Percentiles rank a stretch among this genome's conserved stretches.
Conservation (phyloP, 2,113 vertebrate genomes). For the Meriones unguiculatus region DNA sequence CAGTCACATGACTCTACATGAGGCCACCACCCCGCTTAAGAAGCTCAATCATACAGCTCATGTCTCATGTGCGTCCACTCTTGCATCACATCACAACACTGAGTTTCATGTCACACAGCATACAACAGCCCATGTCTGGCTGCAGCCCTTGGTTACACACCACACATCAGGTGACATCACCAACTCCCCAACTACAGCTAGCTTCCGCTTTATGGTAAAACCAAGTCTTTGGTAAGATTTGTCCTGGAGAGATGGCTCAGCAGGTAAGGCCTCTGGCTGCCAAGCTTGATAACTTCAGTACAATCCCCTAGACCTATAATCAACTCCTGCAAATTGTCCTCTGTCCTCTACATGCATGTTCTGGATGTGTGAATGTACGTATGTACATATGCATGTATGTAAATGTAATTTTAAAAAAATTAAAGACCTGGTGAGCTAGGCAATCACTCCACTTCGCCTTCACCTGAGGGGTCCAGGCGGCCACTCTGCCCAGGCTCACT, state of each 20-base stretch:
- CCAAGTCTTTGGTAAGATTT: neutral
- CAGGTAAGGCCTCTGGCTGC: neutral
- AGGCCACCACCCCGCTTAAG: neutral
- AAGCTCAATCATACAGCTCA: neutral
- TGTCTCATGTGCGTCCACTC: neutral
- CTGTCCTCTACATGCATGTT: neutral
- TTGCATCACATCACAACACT: neutral
- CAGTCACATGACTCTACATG: neutral
- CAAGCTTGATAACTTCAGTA: too few relatives aligned
- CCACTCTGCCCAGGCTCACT: neutral
- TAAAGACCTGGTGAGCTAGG: neutral
- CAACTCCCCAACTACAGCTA: neutral
- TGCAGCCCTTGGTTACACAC: too few relatives aligned
- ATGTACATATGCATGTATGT: neutral
- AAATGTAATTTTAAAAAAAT: neutral
- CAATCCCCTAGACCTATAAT: neutral
- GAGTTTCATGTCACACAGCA: neutral
- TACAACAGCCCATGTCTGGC: neutral
- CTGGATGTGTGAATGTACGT: neutral
- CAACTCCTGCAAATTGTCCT: neutral
- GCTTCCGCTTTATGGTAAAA: neutral
- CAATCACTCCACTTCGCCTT: neutral
- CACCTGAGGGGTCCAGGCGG: neutral
- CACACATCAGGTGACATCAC: neutral
- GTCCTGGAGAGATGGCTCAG: neutral